Conservation (phyloP, 2,888 invertebrate genomes). For the Sinodicranocentrus sp. region DNA sequence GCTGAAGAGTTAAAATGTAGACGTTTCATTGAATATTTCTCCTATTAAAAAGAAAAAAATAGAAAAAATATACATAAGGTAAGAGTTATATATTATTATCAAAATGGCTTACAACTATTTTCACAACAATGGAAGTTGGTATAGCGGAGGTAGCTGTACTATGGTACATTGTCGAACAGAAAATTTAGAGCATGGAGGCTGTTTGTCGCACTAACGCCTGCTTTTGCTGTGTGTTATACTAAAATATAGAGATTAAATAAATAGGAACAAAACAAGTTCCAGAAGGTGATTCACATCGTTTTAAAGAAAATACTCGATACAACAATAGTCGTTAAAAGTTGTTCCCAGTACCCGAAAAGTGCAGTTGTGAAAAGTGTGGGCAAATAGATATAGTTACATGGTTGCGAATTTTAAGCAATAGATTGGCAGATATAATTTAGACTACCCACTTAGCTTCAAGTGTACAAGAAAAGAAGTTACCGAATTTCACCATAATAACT, state of each 20-base stretch:
- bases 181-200: conserved; percentile 49
- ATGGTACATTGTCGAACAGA: conserved; percentile 6
- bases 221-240: conserved; percentile 46
- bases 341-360: too few relatives aligned
- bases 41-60: not conserved
- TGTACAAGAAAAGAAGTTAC: not conserved
- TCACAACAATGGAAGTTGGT: conserved; percentile 64
- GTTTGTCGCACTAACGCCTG: conserved; percentile 45
- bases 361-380: too few relatives aligned
- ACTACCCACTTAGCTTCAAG: too few relatives aligned
- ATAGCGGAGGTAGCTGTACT: conserved; percentile 29
- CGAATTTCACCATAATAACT: not conserved
- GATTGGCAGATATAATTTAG: too few relatives aligned
- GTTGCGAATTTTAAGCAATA: too few relatives aligned
- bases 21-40: not conserved
- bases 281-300: too few relatives aligned
- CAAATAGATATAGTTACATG: too few relatives aligned
- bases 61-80: not conserved
- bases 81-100: not conserved
- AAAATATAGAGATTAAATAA: conserved; percentile 47
- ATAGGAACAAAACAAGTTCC: too few relatives aligned
- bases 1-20: too few relatives aligned
- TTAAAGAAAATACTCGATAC: too few relatives aligned
- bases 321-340: too few relatives aligned
- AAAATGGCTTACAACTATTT: conserved; percentile 32